A percentile compares a stretch with the other conserved stretches of the same genome.
phyloP scores from a whole-genome alignment of 2,888 invertebrate species.

The Cepaea hortensis region DNA sequence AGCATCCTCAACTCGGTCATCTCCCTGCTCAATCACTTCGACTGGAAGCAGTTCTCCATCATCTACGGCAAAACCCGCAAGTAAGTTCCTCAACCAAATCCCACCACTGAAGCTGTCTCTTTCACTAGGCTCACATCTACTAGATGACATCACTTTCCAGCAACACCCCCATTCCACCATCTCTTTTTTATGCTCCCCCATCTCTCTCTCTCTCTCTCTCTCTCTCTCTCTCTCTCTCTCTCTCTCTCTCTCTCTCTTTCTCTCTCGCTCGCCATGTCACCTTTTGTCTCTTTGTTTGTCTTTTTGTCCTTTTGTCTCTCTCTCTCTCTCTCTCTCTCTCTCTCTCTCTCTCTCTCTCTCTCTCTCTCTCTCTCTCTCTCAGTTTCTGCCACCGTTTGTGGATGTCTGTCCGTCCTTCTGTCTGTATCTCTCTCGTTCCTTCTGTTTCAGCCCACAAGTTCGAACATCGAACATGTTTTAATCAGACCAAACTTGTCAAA shows the following conservation, averaged over 20 bases:
- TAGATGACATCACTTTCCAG: too few species aligned
- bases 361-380: background rate
- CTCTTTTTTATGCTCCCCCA: background rate
- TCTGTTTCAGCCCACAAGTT: too few species aligned
- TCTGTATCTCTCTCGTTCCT: too few species aligned
- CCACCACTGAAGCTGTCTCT: too few species aligned
- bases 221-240: background rate
- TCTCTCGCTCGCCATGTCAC: background rate
- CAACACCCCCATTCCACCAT: background rate
- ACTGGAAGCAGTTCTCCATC: constrained; percentile 95
- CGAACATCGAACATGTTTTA: too few species aligned
- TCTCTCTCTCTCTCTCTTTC: background rate
- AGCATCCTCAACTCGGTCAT: constrained; percentile 91
- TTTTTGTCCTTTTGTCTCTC: background rate
- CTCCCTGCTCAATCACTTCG: constrained; percentile 90
- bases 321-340: background rate
- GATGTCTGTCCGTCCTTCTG: too few species aligned
- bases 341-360: background rate
- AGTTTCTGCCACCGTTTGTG: too few species aligned
- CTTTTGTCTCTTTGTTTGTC: background rate
- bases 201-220: background rate
- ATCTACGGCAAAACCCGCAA: constrained; percentile 60
- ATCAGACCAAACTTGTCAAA: too few species aligned
- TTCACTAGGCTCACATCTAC: too few species aligned
- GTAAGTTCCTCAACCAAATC: background rate